phyloP scores from a whole-genome alignment of 2,888 invertebrate species.

The Hydrotaea cyrtoneurina region DNA sequence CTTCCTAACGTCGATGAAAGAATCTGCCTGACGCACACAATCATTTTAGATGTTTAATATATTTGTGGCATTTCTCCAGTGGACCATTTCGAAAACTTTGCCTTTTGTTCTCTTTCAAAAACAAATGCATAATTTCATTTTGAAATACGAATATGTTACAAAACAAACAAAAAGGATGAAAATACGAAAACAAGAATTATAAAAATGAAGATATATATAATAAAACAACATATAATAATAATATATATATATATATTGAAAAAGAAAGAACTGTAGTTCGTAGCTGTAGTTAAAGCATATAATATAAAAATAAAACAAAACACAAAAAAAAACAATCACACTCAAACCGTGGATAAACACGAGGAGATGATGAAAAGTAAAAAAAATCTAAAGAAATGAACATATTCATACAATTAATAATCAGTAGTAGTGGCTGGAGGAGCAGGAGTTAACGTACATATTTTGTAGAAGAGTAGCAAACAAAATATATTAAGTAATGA shows the following conservation, averaged over 20 bases:
- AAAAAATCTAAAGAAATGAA: slow-evolving; percentile 47
- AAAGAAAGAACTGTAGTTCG: slow-evolving; percentile 61
- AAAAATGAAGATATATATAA: slow-evolving; percentile 34
- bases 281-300: slow-evolving; percentile 63
- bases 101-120: slow-evolving; percentile 37
- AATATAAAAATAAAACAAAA: slow-evolving; percentile 47
- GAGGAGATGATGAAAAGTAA: background rate
- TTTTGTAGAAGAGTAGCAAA: slow-evolving; percentile 72
- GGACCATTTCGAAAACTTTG: slow-evolving; percentile 48
- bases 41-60: background rate
- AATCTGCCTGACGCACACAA: background rate
- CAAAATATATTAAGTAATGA: slow-evolving; percentile 42
- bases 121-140: slow-evolving; percentile 38
- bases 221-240: slow-evolving; percentile 28
- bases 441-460: slow-evolving; percentile 68
- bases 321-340: slow-evolving; percentile 44
- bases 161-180: background rate
- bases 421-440: slow-evolving; percentile 57
- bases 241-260: slow-evolving; percentile 37
- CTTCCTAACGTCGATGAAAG: background rate
- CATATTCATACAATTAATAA: slow-evolving; percentile 64
- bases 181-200: background rate
- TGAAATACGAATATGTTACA: slow-evolving; percentile 32
- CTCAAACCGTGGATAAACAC: slow-evolving; percentile 51
- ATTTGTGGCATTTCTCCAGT: background rate